Base-by-base conservation (phyloP, 2,888 invertebrate species). In the Ectemnius cavifrons region DNA sequence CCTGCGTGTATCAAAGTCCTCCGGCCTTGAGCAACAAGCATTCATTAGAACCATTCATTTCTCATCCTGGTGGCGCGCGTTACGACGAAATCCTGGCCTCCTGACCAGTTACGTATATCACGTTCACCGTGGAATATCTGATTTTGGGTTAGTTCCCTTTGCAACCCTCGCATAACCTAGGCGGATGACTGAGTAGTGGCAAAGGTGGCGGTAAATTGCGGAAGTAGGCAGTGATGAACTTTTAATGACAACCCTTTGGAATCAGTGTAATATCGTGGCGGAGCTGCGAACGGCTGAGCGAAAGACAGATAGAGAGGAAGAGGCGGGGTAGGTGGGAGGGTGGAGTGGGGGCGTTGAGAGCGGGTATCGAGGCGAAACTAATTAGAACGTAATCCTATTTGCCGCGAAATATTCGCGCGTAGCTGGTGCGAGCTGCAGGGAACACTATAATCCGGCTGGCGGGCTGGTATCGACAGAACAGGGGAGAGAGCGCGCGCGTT, bases 11-110 rank as follows among this genome's bases (percentile, higher is more conserved):
- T 6, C 72, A 52, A 64, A 18, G 23, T 23, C 23, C 23, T 23
- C 23, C 23, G 2, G 23, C 23, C 23, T 23, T 2, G 23, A 23
- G 65, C 69, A 16, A 14, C 60, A 52, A 64, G 18, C 69, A 58
- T 69, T 74, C 73, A 61, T 78, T 74, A 75, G 74, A 60, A 52
- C 67, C 71, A 66, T 72, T 73, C 71, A 61, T 63, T 62, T 68
- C 62, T 69, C 74, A 61, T 76, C 62, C 16, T 16, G 52, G n/a
- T 52, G 14, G 13, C 47, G 47, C 47, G 47, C 6, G 47, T 20
- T 46, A 23, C 63, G 46, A 47, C 63, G 47, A 63, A 63, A 46
- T 49, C 47, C 47, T 49, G 20, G 3, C 46, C 16, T 23, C 49
- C 23, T 62, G 62, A 62, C 47, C 57, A 20, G 65, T 23, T 23